Percentiles rank a stretch among this genome's conserved stretches.
Conservation (phyloP, 1,140 invertebrate genomes). For the Chionoecetes opilio region DNA sequence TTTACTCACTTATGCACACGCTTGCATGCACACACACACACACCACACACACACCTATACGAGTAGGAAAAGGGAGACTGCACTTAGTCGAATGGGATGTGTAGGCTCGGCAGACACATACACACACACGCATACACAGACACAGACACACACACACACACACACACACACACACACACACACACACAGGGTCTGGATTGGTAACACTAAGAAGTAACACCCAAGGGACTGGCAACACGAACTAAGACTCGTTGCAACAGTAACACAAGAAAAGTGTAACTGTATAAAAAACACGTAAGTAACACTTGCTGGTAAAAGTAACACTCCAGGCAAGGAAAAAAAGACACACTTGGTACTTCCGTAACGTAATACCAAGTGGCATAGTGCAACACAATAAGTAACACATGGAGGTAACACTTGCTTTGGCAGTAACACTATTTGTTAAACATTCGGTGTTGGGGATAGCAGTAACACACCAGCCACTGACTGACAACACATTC, state of each 20-base stretch:
- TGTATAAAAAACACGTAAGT: too few species aligned
- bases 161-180: slow-evolving; percentile 25
- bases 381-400: neutral
- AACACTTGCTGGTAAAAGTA: too few species aligned
- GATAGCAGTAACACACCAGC: neutral
- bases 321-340: too few species aligned
- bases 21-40: neutral
- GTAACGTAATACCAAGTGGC: neutral
- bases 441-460: neutral
- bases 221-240: neutral
- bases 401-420: neutral
- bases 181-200: neutral
- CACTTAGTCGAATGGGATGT: too few species aligned
- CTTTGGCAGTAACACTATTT: neutral
- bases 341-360: too few species aligned
- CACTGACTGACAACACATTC: neutral
- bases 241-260: neutral
- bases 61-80: too few species aligned
- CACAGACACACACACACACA: slow-evolving; percentile 13
- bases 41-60: too few species aligned
- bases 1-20: neutral
- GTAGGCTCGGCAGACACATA: too few species aligned
- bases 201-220: neutral
- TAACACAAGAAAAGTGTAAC: neutral
- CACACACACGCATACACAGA: neutral